These are phyloP conservation scores for Pseudopipra pipra DNA, from an alignment of 2,113 vertebrate genomes.

Conservation along the genomic window DNA sequence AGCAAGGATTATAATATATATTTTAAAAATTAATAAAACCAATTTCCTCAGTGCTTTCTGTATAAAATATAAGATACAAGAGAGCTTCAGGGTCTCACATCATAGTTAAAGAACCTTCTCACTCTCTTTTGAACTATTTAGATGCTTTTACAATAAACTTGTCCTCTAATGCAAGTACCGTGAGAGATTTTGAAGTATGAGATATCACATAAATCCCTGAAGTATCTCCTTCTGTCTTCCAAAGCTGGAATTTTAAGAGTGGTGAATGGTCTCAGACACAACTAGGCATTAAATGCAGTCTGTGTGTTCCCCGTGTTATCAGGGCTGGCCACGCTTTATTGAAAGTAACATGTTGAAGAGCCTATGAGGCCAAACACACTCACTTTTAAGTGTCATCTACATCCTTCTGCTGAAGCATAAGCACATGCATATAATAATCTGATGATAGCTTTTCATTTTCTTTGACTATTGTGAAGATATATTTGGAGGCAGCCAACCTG, in stretches of 20 bases:
- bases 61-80: neutral
- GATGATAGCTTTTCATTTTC: neutral
- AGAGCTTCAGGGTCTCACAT: neutral
- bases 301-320: neutral
- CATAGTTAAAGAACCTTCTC: neutral
- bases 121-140: neutral
- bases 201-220: neutral
- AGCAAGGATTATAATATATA: neutral
- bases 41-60: neutral
- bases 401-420: neutral
- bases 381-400: neutral
- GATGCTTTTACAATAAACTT: neutral
- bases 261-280: neutral
- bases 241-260: neutral
- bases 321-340: neutral
- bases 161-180: neutral
- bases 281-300: neutral
- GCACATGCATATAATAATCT: neutral
- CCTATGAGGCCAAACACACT: neutral
- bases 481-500: neutral
- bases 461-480: neutral
- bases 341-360: neutral
- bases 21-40: neutral
- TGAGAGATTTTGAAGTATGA: neutral
- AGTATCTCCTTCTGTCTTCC: neutral